Evolutionary conservation across 2,113 vertebrate genomes (phyloP).

Genomic region (Neogobius melanostomus): DNA sequence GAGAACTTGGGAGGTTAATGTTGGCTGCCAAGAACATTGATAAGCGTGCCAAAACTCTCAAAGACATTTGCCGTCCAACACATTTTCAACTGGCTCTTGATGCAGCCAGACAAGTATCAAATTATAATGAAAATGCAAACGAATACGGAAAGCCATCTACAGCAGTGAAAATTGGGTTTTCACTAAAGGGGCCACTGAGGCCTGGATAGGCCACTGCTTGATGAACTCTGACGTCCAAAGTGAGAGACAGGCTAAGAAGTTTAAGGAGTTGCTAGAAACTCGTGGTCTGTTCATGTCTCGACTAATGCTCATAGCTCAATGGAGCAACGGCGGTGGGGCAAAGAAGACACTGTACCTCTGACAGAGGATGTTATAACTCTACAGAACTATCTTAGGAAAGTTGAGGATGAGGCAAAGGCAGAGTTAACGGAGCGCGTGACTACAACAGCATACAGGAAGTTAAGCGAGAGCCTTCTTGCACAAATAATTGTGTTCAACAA

Average conservation of each 20-base stretch:
- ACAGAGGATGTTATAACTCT: neutral
- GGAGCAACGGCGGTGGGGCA: neutral
- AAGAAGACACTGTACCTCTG: neutral
- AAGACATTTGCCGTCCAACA: neutral
- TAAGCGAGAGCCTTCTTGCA: slow-evolving; percentile 3
- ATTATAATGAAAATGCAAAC: neutral
- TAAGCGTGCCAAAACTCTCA: neutral
- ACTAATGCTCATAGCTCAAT: neutral
- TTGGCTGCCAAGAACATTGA: neutral
- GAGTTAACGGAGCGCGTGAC: neutral
- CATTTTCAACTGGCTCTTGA: neutral
- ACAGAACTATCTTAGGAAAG: neutral
- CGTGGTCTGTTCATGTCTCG: neutral
- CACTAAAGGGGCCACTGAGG: neutral
- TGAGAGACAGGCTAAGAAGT: neutral
- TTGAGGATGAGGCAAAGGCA: slow-evolving; percentile 2
- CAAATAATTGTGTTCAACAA: slow-evolving; percentile 2
- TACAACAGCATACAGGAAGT: neutral
- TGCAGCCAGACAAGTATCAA: neutral
- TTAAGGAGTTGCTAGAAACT: neutral
- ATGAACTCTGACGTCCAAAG: neutral
- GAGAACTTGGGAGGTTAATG: neutral
- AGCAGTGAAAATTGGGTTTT: too few relatives aligned
- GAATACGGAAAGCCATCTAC: slow-evolving; percentile 4
- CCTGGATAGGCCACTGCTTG: neutral